Conservation (phyloP, 2,113 vertebrate species). For the Nyctibius bracteatus region DNA sequence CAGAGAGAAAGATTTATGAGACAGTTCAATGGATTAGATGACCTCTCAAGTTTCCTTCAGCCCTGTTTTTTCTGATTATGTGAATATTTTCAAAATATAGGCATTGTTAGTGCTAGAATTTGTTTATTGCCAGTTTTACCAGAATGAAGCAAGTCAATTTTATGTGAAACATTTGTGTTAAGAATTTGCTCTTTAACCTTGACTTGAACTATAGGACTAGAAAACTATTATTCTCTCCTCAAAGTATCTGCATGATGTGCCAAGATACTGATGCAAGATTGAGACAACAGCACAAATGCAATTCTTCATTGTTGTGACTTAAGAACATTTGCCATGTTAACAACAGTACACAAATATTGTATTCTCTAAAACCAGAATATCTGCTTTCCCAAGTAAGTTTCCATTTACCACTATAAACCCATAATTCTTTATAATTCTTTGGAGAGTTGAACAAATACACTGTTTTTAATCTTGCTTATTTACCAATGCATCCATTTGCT, state of each 20-base stretch:
- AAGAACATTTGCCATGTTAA: background rate
- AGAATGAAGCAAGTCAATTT: background rate
- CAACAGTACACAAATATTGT: background rate
- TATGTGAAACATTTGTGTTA: background rate
- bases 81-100: background rate
- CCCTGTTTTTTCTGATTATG: background rate
- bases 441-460: background rate
- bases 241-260: background rate
- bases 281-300: background rate
- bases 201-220: background rate
- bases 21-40: background rate
- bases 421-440: background rate
- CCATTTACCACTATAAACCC: background rate
- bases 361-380: background rate
- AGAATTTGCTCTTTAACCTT: slow-evolving; percentile 17
- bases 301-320: background rate
- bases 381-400: background rate
- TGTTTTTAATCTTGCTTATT: background rate
- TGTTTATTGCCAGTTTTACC: background rate
- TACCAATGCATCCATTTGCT: background rate
- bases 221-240: background rate
- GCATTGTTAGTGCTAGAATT: background rate
- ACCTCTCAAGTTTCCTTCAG: background rate
- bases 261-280: background rate
- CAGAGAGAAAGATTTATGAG: background rate